Evolutionary conservation across 1,140 invertebrate species (phyloP).

Genomic region (Bombus pascuorum): DNA sequence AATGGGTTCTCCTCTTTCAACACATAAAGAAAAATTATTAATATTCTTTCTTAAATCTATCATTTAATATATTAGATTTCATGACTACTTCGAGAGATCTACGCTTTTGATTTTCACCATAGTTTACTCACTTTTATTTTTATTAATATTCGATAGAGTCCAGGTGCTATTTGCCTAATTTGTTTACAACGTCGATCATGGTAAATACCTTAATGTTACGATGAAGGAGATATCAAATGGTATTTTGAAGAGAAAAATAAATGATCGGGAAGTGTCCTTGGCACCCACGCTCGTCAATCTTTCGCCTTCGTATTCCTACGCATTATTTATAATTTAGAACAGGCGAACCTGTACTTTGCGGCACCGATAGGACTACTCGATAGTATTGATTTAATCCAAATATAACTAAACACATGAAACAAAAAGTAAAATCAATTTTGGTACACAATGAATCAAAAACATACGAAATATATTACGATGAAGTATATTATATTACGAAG

Average conservation of each 20-base stretch:
- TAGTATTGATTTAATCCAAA: neutral
- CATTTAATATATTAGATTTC: too few relatives aligned
- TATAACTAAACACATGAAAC: neutral
- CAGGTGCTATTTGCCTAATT: neutral
- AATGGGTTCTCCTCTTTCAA: too few relatives aligned
- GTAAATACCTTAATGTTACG: neutral
- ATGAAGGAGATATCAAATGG: neutral
- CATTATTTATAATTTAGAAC: constrained; percentile 3
- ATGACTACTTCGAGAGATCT: neutral
- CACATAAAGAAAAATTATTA: too few relatives aligned
- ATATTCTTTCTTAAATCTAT: too few relatives aligned
- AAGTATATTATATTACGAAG: too few relatives aligned
- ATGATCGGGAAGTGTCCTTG: neutral
- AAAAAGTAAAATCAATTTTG: neutral
- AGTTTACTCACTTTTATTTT: neutral
- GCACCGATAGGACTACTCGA: neutral
- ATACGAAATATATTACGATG: neutral
- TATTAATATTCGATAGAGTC: neutral
- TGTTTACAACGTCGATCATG: neutral
- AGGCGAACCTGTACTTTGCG: neutral
- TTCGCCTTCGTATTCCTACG: neutral
- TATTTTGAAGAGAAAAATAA: neutral
- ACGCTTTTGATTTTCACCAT: neutral
- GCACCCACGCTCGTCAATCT: neutral
- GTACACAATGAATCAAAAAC: neutral